Evolutionary conservation across 1,140 invertebrate species (phyloP), one percentile per base, ranked within the genome.

Genomic region (Eufriesea mexicana): DNA sequence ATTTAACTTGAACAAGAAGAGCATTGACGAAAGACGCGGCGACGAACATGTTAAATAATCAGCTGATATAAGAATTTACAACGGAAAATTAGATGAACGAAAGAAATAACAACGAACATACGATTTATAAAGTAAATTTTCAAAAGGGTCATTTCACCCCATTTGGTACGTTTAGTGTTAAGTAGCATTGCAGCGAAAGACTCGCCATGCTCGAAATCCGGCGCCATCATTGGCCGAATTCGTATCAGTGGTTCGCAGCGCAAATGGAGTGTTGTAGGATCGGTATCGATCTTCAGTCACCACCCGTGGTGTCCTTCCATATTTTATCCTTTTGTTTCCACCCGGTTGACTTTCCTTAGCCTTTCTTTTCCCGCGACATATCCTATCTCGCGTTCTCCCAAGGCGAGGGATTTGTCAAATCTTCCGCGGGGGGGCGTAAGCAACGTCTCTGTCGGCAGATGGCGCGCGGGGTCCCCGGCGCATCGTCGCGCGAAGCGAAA

Each of bases 351-450:
- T 14, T 47, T 55, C 47, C 45, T 35, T 23, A n/a, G 23, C 18
- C 18, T 20, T 45, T 16, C 51, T 64, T n/a, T 10, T 14, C 18
- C 28, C 35, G 14, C 45, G n/a, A 20, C 8, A 0, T 47, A 9
- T 5, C 49, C 2, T 47, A 25, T 18, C 18, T 45, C 18, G 6
- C 18, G n/a, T 57, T 42, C 42, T 25, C 59, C 14, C 45, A 55
- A 23, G 47, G 5, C 73, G 45, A 35, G 16, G 72, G 49, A 83
- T 83, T 75, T 77, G 80, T 62, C 64, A 70, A 83, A 70, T 77
- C 66, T 70, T 51, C 20, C 10, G 35, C 4, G 35, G 35, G 12
- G 23, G 51, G 42, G 23, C 28, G 79, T 47, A 73, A 73, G 68
- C 54, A 54, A 54, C 55, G 47, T 45, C 54, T 47, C 47, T n/a